These are phyloP conservation scores for Dendrolimus houi DNA, from an alignment of 2,888 invertebrate species.

Conservation along the genomic window DNA sequence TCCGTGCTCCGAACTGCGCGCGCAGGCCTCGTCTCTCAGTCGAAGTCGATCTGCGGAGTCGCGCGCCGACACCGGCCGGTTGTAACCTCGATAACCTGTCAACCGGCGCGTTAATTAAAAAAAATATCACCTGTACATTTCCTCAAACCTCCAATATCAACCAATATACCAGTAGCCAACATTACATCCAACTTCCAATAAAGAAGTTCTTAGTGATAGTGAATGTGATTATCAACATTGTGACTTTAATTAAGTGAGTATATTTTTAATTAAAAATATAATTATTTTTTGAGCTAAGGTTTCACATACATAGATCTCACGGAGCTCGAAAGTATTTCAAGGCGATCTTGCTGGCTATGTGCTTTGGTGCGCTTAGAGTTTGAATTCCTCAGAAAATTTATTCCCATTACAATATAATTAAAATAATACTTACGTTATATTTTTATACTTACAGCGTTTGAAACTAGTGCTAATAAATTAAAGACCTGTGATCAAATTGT, in stretches of 20 bases:
- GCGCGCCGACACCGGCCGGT: constrained; percentile 46
- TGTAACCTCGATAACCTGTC: constrained; percentile 20
- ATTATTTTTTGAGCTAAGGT: constrained; percentile 12
- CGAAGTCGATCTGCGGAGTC: constrained; percentile 64
- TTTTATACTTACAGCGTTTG: too few species aligned
- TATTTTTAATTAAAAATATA: not conserved
- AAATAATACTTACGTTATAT: not conserved
- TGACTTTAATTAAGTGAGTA: constrained; percentile 4
- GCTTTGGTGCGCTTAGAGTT: not conserved
- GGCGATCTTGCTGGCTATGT: constrained; percentile 49
- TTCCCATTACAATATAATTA: not conserved
- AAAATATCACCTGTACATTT: constrained; percentile 14
- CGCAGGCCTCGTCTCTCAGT: constrained; percentile 17
- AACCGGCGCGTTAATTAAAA: constrained; percentile 22
- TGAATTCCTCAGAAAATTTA: not conserved
- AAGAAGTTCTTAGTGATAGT: not conserved
- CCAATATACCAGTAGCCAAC: constrained; percentile 5
- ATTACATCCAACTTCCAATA: constrained; percentile 2
- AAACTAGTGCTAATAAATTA: too few species aligned
- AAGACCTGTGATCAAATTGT: too few species aligned
- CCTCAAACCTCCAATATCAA: constrained; percentile 1
- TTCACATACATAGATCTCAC: constrained; percentile 56
- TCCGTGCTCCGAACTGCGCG: constrained; percentile 13
- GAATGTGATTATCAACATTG: constrained; percentile 1
- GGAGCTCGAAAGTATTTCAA: constrained; percentile 74